Base-by-base conservation (phyloP, 1,140 invertebrate species). In the Heterodera carotae region DNA sequence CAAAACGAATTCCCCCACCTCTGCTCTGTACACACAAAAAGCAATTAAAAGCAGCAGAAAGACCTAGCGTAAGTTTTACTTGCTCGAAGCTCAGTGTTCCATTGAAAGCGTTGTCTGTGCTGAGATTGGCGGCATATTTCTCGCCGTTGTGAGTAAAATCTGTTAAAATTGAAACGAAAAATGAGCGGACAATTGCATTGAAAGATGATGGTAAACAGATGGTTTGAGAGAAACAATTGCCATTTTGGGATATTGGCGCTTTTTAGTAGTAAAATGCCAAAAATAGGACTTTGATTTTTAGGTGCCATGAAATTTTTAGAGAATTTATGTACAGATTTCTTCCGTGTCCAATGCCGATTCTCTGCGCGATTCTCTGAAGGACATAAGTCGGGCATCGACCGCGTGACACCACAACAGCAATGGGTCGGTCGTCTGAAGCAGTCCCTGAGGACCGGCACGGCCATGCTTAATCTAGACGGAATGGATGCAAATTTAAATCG, bases 341-440 rank as follows among this genome's bases (percentile, higher is more conserved):
- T 74, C 27, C 22, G 72, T 39, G 36, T 59, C 39, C 72, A 74
- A 36, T 25, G 36, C 72, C 10, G 27, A 62, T 15, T 74, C 39
- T 74, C 60, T 39, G n/a, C 48, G 10, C 33, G 39, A 69, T 27
- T 72, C 48, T 25, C 34, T 59, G 29, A 27, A 6, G n/a, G 29
- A 18, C 25, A 66, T 7, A 29, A 66, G 62, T 29, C 62, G 62
- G 33, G 31, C 69, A 22, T 79, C 69, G n/a, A 78, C 77, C 22
- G 77, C 77, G 36, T 78, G 76, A 34, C 77, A 78, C 77, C 76
- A 77, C 29, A 77, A 33, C 12, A 60, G 33, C 33, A 77, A 60
- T 18, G 76, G 69, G 27, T 29, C 33, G 22, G 48, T 33, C 2
- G 69, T 71, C 53, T 77, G 64, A 33, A 77, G 53, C 31, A 56